Evolutionary conservation across 2,113 vertebrate genomes (phyloP).

Genomic region (Lipophrys pholis): DNA sequence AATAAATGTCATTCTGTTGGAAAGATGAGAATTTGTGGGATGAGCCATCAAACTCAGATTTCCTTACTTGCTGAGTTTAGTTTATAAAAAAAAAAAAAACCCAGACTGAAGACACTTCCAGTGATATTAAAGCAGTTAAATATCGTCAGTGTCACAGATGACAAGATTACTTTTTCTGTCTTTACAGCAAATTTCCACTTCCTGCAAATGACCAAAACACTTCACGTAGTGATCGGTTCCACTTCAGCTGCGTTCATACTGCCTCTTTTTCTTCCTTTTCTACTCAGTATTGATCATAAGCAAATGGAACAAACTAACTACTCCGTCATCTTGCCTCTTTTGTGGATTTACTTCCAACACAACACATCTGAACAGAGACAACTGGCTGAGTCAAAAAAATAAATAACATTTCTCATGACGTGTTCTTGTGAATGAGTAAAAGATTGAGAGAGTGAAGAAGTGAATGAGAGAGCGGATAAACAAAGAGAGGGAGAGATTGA

Average conservation of each 20-base stretch:
- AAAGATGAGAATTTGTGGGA: too few species aligned
- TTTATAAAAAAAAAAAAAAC: too few species aligned
- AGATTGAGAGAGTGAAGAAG: neutral
- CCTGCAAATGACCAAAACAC: neutral
- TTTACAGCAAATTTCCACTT: neutral
- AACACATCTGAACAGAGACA: constrained; percentile 3
- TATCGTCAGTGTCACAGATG: neutral
- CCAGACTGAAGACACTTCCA: too few species aligned
- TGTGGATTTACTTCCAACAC: neutral
- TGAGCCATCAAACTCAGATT: too few species aligned
- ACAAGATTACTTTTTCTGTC: neutral
- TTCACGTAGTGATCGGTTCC: neutral
- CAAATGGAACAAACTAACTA: neutral
- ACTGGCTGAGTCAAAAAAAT: neutral
- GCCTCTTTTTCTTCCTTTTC: neutral
- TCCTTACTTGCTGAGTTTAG: too few species aligned
- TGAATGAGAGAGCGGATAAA: neutral
- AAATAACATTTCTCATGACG: neutral
- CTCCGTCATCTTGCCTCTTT: neutral
- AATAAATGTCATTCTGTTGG: too few species aligned
- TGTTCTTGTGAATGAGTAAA: constrained; percentile 16
- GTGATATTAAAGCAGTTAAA: neutral
- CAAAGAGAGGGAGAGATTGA: neutral
- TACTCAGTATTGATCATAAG: neutral
- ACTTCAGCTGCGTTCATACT: neutral